Conservation (phyloP, 2,888 invertebrate genomes). For the Dugesia japonica region DNA sequence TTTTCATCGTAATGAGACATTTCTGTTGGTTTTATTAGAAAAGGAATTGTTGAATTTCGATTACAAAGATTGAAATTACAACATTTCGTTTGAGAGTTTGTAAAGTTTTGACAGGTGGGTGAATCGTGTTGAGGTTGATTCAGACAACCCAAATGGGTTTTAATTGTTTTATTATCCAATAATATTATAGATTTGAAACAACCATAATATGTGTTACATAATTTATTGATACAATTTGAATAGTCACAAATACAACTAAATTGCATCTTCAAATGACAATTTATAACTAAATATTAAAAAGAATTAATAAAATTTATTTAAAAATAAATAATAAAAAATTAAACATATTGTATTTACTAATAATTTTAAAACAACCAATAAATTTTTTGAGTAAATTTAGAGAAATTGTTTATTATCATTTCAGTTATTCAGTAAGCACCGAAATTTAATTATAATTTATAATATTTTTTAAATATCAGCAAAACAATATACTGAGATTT, state of each 20-base stretch:
- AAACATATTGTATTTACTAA: no score
- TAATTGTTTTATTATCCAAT: background rate
- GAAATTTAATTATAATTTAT: no score
- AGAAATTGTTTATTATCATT: no score
- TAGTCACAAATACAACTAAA: background rate
- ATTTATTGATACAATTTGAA: background rate
- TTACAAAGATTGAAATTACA: constrained; percentile 2
- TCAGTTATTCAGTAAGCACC: no score
- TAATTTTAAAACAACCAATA: no score
- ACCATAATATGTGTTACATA: background rate
- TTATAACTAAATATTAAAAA: no score
- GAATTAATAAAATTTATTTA: no score
- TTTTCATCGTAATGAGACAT: background rate
- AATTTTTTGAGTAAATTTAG: no score
- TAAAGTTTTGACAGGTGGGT: background rate
- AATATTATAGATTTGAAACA: background rate
- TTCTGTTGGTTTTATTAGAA: background rate
- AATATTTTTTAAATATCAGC: no score
- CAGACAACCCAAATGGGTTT: background rate
- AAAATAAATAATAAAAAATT: no score
- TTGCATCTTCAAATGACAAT: no score
- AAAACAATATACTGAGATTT: no score
- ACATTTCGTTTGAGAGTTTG: background rate
- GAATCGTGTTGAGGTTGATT: background rate
- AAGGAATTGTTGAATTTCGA: background rate